Evolutionary conservation across 2,113 vertebrate species (phyloP).

Genomic region (Neotragus pygmaeus): DNA sequence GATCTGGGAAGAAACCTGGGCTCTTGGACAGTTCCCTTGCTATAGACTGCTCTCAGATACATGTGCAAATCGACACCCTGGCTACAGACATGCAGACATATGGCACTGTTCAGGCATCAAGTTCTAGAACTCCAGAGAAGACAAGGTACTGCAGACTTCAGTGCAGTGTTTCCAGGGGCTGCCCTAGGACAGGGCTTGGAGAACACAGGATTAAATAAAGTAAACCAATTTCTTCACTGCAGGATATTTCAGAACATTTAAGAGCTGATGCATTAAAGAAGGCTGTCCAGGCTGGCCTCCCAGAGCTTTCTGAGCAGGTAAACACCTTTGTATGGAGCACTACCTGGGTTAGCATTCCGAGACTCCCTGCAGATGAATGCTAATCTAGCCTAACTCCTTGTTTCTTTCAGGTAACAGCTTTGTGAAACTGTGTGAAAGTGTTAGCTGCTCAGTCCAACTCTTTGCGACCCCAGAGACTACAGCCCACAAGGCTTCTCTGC

Average conservation of each 20-base stretch:
- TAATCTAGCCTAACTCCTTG: not conserved
- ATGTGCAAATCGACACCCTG: not conserved
- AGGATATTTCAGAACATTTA: too few species aligned
- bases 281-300: not conserved
- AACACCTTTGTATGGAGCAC: too few species aligned
- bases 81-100: not conserved
- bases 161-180: not conserved
- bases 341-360: not conserved
- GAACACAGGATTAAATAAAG: not conserved
- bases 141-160: not conserved
- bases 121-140: not conserved
- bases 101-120: too few species aligned
- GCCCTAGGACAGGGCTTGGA: not conserved
- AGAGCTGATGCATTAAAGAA: too few species aligned
- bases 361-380: fast-evolving
- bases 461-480: not conserved
- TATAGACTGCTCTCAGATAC: not conserved
- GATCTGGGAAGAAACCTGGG: not conserved
- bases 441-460: not conserved
- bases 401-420: not conserved
- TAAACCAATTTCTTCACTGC: not conserved
- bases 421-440: not conserved
- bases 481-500: not conserved
- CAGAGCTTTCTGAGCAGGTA: not conserved
- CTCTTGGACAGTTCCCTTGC: not conserved